These are phyloP conservation scores for Lepus townsendii DNA, from an alignment of 2,797 vertebrate species.

Conservation along the genomic window DNA sequence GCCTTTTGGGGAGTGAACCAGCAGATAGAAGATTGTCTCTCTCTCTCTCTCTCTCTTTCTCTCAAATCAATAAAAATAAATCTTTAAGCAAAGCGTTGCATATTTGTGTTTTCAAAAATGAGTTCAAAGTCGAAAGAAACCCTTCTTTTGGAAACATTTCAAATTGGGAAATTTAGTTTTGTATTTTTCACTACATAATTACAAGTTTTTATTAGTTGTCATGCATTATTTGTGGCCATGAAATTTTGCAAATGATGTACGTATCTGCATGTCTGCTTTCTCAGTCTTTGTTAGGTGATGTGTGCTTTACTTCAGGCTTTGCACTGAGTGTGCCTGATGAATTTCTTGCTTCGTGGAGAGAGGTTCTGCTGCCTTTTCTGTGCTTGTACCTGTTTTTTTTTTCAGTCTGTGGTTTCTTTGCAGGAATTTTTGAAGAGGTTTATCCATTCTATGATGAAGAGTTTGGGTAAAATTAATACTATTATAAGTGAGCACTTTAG, in stretches of 20 bases:
- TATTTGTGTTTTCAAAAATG: slow-evolving; percentile 8
- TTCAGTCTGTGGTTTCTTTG: neutral
- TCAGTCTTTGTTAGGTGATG: neutral
- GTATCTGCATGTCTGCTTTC: neutral
- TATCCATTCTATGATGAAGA: neutral
- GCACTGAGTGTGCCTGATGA: no score
- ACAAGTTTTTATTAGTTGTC: neutral
- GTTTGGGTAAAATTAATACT: neutral
- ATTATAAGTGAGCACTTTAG: neutral
- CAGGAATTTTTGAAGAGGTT: neutral
- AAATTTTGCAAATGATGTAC: neutral
- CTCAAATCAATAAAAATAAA: no score
- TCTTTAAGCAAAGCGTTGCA: neutral
- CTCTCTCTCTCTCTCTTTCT: no score
- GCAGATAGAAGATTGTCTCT: no score
- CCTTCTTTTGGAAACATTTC: slow-evolving; percentile 27
- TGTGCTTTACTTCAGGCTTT: neutral
- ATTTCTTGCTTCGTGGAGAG: fast-evolving
- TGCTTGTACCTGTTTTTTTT: neutral
- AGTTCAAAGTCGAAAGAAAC: neutral
- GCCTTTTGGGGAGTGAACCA: no score
- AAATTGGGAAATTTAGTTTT: neutral
- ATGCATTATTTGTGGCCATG: neutral
- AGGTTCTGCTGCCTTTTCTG: neutral
- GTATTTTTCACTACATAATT: neutral